Base-by-base conservation (phyloP, 2,888 invertebrate species). In the Anticlea derivata region DNA sequence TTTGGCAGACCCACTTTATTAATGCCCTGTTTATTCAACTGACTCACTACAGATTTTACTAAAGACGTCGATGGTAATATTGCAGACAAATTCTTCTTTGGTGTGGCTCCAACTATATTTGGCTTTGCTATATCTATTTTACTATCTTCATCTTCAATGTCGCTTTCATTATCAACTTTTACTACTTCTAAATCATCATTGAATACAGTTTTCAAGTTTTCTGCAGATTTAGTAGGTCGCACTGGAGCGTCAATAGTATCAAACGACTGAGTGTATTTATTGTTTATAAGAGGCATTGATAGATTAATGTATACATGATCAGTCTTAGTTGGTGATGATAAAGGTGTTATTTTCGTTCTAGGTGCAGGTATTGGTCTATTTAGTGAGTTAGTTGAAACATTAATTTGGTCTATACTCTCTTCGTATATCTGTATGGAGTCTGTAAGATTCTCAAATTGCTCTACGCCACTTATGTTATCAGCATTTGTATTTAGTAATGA, bases 401-500 rank as follows among this genome's bases (percentile, higher is more conserved):
- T 80, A 1, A 82, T 72, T 13, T 75, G 68, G 38, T 76, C 86
- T 56, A 48, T 40, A 34, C 46, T 58, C 27, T 92, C 91, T 75
- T 94, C 94, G 55, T 92, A 92, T 20, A 94, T 92, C 80, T 94
- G 94, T 58, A 94, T 93, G 8, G 93, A 93, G 71, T 94, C 94
- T 31, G 93, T 93, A 46, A 94, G 78, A 70, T 94, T 93, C 75
- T 94, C 93, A 74, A 93, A 94, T 51, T 88, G 71, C 53, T 87
- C 86, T 1, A 86, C 74, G 5, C 86, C 89, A 63, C 86, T 89
- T 45, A 87, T 82, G n/a, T n/a, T n/a, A 58, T 83, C 73, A 2
- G 83, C 77, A 53, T 81, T 82, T 0, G 77, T 68, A 75, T 71
- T 79, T 2, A 78, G 70, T 27, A 83, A 58, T n/a, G 82, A 78